Percentiles rank a stretch among this genome's conserved stretches.
These are phyloP conservation scores for Laterallus jamaicensis DNA, from an alignment of 2,113 vertebrate genomes.

Conservation along the genomic window DNA sequence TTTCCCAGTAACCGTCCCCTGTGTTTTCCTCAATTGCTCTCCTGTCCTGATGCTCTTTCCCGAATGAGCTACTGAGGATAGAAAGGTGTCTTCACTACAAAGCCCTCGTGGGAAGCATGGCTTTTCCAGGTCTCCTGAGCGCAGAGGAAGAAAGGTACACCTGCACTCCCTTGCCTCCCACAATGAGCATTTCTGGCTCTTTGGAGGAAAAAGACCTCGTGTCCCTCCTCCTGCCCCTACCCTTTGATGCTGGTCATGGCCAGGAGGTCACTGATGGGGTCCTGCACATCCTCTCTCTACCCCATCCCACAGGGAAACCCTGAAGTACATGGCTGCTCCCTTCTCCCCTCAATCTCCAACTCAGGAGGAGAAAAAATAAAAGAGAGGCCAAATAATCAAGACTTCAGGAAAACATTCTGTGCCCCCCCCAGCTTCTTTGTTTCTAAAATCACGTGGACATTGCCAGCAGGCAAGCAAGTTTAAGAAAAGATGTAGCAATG, in stretches of 20 bases:
- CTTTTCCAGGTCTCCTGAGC: neutral
- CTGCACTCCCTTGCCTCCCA: neutral
- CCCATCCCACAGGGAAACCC: neutral
- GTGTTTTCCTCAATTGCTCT: neutral
- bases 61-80: neutral
- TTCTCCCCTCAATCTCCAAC: neutral
- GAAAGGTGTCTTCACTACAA: neutral
- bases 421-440: neutral
- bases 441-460: neutral
- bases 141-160: fast-evolving
- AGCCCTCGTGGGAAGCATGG: neutral
- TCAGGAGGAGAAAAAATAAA: neutral
- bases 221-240: neutral
- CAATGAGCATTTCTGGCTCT: neutral
- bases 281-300: neutral
- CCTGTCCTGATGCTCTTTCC: neutral
- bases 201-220: fast-evolving
- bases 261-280: neutral
- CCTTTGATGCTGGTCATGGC: neutral
- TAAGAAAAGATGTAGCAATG: neutral
- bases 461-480: neutral
- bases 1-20: neutral
- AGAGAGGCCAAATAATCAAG: neutral
- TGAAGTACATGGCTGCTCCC: neutral
- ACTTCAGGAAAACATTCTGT: neutral